Evolutionary conservation across 2,888 invertebrate genomes (phyloP), one percentile per base, ranked within the genome.

Genomic region (Sthenelais limicola): DNA sequence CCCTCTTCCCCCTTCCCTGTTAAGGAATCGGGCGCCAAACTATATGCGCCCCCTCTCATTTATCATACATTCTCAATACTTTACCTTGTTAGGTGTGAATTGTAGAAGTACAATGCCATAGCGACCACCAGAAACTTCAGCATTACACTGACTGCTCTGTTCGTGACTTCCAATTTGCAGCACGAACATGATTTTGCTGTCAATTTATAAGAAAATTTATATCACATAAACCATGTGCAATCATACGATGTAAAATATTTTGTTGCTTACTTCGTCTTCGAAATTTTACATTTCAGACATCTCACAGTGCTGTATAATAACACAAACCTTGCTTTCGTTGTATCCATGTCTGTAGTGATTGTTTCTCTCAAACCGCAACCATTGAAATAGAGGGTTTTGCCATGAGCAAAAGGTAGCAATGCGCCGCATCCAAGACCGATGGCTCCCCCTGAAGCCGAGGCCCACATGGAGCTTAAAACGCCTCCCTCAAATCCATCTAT

Each of bases 361-460:
- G 87, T 88, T 74, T 87, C 83, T 68, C 89, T 78, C 21, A 81
- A 77, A 0, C 87, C 88, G 81, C 88, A 88, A 38, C 86, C 88
- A 73, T 85, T 86, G 80, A 89, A 88, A 76, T 88, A 88, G 15
- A 89, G 79, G 18, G 86, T 87, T 72, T 87, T 87, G 0, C 88
- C 89, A 73, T 88, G 87, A 48, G 86, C 87, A 73, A 83, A 82
- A 0, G 88, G 87, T n/a, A 84, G 79, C 48, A 88, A 78, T 2
- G 87, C 83, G 21, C 86, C 88, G 81, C 88, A 88, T 0, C 88
- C 88, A 74, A 84, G 81, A 7, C 87, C 86, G 3, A 87, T 82
- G 26, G 81, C 83, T 18, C 88, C 88, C 0, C 88, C 88, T 3
- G 81, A 78, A n/a, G 88, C 83, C 18, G 78, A 71, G 5, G 79